phyloP scores from a whole-genome alignment of 2,888 invertebrate genomes.

The Thymelicus lineola region DNA sequence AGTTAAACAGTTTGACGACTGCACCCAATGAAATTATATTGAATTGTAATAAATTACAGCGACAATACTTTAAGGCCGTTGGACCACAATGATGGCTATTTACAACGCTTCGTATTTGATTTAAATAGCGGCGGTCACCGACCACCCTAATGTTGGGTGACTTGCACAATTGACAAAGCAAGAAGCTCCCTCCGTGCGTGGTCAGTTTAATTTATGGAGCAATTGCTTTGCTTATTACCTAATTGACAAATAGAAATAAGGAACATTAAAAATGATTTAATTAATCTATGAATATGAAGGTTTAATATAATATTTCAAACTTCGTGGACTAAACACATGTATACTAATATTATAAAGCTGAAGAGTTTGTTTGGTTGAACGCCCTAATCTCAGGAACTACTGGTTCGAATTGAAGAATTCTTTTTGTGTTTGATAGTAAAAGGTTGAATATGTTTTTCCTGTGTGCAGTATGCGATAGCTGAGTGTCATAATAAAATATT shows the following conservation, averaged over 20 bases:
- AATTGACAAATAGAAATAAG: neutral
- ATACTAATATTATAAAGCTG: too few species aligned
- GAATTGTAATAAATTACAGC: conserved; percentile 74
- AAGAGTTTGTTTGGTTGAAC: too few species aligned
- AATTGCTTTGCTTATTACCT: conserved; percentile 39
- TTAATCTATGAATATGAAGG: too few species aligned
- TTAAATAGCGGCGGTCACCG: conserved; percentile 68
- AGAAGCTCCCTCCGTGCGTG: conserved; percentile 50
- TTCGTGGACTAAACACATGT: too few species aligned
- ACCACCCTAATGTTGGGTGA: conserved; percentile 72
- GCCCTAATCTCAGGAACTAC: too few species aligned
- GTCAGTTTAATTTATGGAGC: conserved; percentile 57
- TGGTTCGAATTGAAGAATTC: too few species aligned
- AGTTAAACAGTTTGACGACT: conserved; percentile 65
- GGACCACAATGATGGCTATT: conserved; percentile 65
- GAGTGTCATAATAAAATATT: too few species aligned
- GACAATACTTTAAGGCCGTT: conserved; percentile 63
- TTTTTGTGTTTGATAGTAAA: too few species aligned
- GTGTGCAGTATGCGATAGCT: too few species aligned
- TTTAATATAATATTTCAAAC: too few species aligned
- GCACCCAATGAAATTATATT: conserved; percentile 80
- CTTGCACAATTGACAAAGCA: conserved; percentile 53
- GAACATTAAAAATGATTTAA: neutral
- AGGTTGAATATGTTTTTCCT: too few species aligned
- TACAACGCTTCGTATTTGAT: conserved; percentile 67